Conservation (phyloP, 2,888 invertebrate species). For the Eulithis testata region DNA sequence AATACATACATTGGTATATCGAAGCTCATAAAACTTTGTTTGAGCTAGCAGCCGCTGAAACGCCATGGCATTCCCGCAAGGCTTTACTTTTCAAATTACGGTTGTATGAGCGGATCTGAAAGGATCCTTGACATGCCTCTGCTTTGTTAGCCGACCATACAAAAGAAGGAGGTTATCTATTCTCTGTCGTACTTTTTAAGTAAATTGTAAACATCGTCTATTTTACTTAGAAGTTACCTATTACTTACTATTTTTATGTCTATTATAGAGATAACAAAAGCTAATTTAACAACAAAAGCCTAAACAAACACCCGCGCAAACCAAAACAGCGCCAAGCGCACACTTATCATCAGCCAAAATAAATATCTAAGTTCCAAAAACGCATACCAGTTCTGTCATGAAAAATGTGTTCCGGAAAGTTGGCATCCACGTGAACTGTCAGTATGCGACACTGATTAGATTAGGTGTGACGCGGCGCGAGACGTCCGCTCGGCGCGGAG, state of each 20-base stretch:
- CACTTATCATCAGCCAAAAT: constrained; percentile 6
- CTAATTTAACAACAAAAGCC: constrained; percentile 1
- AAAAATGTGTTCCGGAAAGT: constrained; percentile 34
- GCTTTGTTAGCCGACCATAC: not conserved
- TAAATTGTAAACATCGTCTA: no score
- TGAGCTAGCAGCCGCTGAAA: constrained; percentile 29
- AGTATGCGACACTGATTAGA: constrained; percentile 76
- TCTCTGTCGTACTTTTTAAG: no score
- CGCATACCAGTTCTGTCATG: constrained; percentile 59
- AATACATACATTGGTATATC: constrained; percentile 2
- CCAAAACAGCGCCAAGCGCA: constrained; percentile 21
- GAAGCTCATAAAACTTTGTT: constrained; percentile 31
- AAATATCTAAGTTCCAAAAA: constrained; percentile 16
- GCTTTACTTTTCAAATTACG: constrained; percentile 34
- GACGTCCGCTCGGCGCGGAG: constrained; percentile 73
- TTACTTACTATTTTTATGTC: constrained; percentile 1
- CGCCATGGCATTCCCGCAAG: constrained; percentile 30
- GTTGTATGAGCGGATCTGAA: constrained; percentile 25
- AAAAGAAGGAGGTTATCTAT: not conserved
- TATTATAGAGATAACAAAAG: not conserved
- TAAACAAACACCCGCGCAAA: constrained; percentile 20
- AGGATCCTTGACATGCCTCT: constrained; percentile 9
- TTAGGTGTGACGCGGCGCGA: constrained; percentile 56
- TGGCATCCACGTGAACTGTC: constrained; percentile 67
- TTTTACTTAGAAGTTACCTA: not conserved